phyloP scores from a whole-genome alignment of 2,113 vertebrate species.

The Lanius ludovicianus region DNA sequence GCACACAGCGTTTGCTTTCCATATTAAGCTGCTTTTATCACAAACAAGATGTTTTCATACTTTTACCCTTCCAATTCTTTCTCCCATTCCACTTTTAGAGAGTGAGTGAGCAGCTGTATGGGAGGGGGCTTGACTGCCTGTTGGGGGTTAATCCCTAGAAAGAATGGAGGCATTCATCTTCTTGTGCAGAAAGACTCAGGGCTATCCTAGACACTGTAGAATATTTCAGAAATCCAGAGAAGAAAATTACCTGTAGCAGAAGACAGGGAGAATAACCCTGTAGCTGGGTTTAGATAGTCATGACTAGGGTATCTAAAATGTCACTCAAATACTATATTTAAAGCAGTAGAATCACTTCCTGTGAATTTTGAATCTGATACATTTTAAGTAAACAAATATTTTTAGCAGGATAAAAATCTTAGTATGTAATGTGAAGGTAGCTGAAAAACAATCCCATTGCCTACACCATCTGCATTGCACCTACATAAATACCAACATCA shows the following conservation, averaged over 20 bases:
- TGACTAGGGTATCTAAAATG: neutral
- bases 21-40: neutral
- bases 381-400: neutral
- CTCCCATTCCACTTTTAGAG: rapidly evolving
- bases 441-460: neutral
- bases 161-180: neutral
- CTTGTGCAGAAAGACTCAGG: neutral
- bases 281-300: neutral
- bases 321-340: neutral
- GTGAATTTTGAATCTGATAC: neutral
- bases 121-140: neutral
- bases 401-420: neutral
- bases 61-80: neutral
- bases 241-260: neutral
- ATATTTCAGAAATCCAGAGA: neutral
- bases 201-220: neutral
- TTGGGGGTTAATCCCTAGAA: neutral
- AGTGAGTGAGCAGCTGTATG: neutral
- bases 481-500: neutral
- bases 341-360: neutral
- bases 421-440: neutral
- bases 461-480: neutral
- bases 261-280: neutral
- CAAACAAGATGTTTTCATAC: neutral
- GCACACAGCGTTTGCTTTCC: neutral